Conservation (phyloP, 2,797 vertebrate species). For the Artibeus jamaicensis region DNA sequence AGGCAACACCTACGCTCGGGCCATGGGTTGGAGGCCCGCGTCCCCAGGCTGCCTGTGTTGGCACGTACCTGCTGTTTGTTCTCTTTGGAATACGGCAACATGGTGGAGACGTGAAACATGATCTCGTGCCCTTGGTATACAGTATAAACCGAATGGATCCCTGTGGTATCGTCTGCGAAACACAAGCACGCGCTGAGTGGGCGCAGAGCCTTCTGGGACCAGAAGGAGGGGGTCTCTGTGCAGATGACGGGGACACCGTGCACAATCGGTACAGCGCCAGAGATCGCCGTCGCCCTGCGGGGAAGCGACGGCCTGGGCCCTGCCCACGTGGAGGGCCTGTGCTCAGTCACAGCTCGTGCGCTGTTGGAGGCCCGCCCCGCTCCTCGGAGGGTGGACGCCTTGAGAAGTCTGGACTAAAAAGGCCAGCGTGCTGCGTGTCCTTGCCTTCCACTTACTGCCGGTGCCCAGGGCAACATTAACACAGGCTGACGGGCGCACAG, state of each 20-base stretch:
- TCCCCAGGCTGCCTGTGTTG: not conserved
- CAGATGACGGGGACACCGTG: not conserved
- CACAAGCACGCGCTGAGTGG: not conserved
- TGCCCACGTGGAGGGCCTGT: accelerated
- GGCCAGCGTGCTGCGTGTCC: not conserved
- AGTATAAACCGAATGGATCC: slow-evolving; percentile 95
- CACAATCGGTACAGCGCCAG: not conserved
- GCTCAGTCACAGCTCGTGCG: not conserved
- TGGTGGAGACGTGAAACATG: slow-evolving; percentile 99
- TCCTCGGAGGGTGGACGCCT: not conserved
- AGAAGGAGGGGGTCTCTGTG: not conserved
- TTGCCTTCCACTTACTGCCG: not conserved
- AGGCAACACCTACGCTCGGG: not conserved
- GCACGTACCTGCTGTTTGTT: slow-evolving; percentile 96
- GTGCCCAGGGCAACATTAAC: not conserved
- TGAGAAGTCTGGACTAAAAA: not conserved
- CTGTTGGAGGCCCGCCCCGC: not conserved
- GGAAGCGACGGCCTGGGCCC: not conserved
- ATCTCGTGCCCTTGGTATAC: slow-evolving; percentile 99
- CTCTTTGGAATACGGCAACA: slow-evolving; percentile 98
- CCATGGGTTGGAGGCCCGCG: accelerated
- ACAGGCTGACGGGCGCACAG: not conserved
- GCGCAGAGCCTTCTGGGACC: not conserved
- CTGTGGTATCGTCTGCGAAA: slow-evolving; percentile 95
- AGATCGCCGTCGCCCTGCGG: not conserved